Evolutionary conservation across 1,140 invertebrate species (phyloP).

Genomic region (Thaumetopoea pityocampa): DNA sequence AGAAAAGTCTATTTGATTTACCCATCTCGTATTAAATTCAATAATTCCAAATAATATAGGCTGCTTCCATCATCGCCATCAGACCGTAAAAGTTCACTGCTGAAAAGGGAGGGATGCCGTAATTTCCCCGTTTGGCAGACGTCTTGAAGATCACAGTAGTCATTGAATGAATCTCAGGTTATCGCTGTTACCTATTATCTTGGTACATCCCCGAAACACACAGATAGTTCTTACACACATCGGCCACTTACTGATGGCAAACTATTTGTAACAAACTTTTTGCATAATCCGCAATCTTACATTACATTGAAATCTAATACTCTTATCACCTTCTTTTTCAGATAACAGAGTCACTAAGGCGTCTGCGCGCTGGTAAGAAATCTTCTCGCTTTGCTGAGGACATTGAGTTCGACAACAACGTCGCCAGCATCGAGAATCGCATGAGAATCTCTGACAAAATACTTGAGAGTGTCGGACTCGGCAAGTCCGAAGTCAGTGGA

Average conservation of each 20-base stretch:
- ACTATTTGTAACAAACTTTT: neutral
- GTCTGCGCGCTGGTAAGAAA: slow-evolving; percentile 76
- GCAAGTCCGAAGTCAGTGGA: slow-evolving; percentile 52
- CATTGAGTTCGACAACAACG: slow-evolving; percentile 76
- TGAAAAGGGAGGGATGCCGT: no score
- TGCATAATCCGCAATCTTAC: neutral
- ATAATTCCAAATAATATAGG: no score
- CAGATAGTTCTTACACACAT: no score
- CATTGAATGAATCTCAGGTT: no score
- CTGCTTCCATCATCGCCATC: no score
- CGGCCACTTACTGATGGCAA: neutral
- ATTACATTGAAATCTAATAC: neutral
- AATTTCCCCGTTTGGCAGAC: no score
- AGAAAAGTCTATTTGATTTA: no score
- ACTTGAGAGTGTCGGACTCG: slow-evolving; percentile 75
- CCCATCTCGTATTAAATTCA: no score
- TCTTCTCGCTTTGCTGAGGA: slow-evolving; percentile 74
- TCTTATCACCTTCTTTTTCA: slow-evolving; percentile 43
- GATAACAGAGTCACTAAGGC: slow-evolving; percentile 68
- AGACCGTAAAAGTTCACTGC: no score
- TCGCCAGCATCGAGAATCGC: slow-evolving; percentile 73
- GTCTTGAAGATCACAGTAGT: no score
- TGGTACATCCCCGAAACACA: no score
- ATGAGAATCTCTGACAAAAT: slow-evolving; percentile 78
- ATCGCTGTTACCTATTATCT: no score